These are phyloP conservation scores for Neuroscelio doddi DNA, from an alignment of 2,888 invertebrate genomes.

Conservation along the genomic window DNA sequence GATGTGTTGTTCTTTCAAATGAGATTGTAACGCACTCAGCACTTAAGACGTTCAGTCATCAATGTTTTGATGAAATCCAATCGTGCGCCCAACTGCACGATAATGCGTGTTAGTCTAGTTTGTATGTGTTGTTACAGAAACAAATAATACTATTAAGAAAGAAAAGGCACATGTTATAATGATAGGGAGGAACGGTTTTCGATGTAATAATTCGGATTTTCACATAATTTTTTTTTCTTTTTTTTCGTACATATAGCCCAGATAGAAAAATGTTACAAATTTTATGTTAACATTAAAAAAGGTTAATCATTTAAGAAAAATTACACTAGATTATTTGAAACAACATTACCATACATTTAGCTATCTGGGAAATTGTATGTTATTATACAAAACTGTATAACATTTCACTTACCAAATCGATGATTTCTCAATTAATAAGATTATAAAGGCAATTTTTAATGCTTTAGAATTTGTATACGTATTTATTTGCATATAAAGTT, in stretches of 20 bases:
- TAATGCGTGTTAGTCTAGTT: slow-evolving; percentile 28
- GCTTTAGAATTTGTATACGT: background rate
- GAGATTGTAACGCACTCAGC: slow-evolving; percentile 19
- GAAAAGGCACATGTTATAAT: slow-evolving; percentile 1
- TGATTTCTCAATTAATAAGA: no score
- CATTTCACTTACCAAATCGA: no score
- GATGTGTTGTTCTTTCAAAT: slow-evolving; percentile 9
- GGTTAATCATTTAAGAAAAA: no score
- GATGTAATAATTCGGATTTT: slow-evolving; percentile 9
- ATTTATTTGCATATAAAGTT: background rate
- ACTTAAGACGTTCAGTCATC: slow-evolving; percentile 10
- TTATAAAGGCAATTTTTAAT: background rate
- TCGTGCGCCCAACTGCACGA: slow-evolving; percentile 18
- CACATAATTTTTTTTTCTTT: no score
- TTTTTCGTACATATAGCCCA: background rate
- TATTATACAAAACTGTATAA: no score
- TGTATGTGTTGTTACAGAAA: slow-evolving; percentile 29
- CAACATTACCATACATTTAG: no score
- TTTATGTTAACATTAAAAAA: no score
- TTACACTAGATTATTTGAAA: no score
- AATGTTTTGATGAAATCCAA: slow-evolving; percentile 16
- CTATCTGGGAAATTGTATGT: no score
- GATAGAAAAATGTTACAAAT: background rate
- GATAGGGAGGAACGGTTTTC: slow-evolving; percentile 4
- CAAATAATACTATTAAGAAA: slow-evolving; percentile 14